Base-by-base conservation (phyloP, 2,888 invertebrate species). In the Drosophila aldrichi region DNA sequence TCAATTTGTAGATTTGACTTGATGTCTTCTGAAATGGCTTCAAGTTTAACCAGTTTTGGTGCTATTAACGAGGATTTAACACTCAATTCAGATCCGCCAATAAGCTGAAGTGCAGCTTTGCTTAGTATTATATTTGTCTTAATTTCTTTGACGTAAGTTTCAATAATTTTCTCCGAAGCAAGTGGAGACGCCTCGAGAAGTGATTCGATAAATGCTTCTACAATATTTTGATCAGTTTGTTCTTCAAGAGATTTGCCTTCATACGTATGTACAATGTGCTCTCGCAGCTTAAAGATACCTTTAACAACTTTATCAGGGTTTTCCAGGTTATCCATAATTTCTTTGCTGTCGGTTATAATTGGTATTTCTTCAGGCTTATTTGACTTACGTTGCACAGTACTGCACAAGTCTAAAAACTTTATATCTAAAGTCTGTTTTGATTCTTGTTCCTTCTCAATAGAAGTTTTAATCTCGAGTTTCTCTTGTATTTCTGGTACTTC, bases 181-280 rank as follows among this genome's bases (percentile, higher is more conserved):
- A 65, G 52, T n/a, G 87, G 79, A 29, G 60, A 77, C 3, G 44
- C 41, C 10, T 74, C 62, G 1, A 87, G 60, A 6, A 88, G 55
- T 0, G 75, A 60, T 46, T 79, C 77, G 6, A 85, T 75, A 46
- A 82, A 70, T 10, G 62, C 61, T 56, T 87, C 81, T 6, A 84
- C 36, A 52, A 73, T 20, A 43, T 76, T 32, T 25, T 63, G 62
- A 5, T 54, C 65, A 12, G 29, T 16, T 58, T 61, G 59, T 1
- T 88, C 79, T 3, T 79, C 74, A 2, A 52, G 38, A 0, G 77
- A 32, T 34, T 74, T 80, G 0, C 83, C 89, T 55, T 92, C 91
- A 44, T 91, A 91, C 0, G 92, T 92, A 12, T 92, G 92, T 14
- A 92, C 91, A 55, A 92, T 89, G 20, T 91, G 90, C 46, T 91